Conservation (phyloP, 2,797 vertebrate species). For the Antrozous pallidus region DNA sequence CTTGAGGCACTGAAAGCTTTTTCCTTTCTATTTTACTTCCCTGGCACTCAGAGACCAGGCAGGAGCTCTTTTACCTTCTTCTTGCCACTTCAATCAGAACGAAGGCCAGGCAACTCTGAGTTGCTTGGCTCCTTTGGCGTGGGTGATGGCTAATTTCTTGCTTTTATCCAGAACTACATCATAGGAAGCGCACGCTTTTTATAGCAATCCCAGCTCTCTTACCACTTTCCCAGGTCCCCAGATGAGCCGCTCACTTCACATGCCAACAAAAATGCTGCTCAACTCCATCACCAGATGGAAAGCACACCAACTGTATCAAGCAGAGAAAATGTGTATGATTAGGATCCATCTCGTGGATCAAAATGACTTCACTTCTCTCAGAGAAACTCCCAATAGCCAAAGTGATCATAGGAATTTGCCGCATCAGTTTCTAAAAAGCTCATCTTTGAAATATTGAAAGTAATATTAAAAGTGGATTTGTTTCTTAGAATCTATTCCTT, state of each 20-base stretch:
- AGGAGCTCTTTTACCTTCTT: slow-evolving; percentile 71
- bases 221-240: slow-evolving; percentile 57
- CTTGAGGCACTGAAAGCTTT: slow-evolving; percentile 81
- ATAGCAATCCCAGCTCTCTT: slow-evolving; percentile 51
- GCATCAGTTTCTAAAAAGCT: neutral
- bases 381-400: slow-evolving; percentile 19
- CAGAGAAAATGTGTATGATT: slow-evolving; percentile 24
- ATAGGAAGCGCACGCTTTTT: slow-evolving; percentile 67
- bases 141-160: slow-evolving; percentile 78
- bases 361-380: slow-evolving; percentile 37
- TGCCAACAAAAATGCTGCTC: slow-evolving; percentile 71
- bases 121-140: slow-evolving; percentile 63
- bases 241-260: slow-evolving; percentile 61
- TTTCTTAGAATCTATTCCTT: slow-evolving; percentile 31
- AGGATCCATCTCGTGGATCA: neutral
- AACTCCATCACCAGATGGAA: slow-evolving; percentile 9
- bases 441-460: neutral
- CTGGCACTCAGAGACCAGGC: slow-evolving; percentile 65
- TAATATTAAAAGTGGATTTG: neutral
- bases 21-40: slow-evolving; percentile 62
- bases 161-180: slow-evolving; percentile 78
- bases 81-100: slow-evolving; percentile 83
- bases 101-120: slow-evolving; percentile 67
- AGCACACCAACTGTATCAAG: neutral
- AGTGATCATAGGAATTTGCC: neutral